Percentiles rank a stretch among this genome's conserved stretches.
Evolutionary conservation across 1,140 invertebrate genomes (phyloP).

Genomic region (Phthorimaea operculella): DNA sequence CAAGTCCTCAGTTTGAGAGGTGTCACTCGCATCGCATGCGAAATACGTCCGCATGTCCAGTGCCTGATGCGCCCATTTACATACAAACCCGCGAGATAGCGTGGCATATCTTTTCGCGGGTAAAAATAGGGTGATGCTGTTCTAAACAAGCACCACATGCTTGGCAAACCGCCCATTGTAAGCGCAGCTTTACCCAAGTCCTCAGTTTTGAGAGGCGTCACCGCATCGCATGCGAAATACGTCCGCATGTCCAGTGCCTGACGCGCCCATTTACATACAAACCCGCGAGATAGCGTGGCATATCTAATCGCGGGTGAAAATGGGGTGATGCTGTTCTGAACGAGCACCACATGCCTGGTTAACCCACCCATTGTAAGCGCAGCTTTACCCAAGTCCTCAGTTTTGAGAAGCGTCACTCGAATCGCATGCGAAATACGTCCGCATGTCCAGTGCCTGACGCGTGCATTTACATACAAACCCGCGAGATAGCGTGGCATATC

Average conservation of each 20-base stretch:
- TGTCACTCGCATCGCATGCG: slow-evolving; percentile 23
- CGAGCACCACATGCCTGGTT: no score
- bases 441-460: slow-evolving; percentile 27
- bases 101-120: slow-evolving; percentile 55
- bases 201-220: slow-evolving; percentile 24
- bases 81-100: slow-evolving; percentile 56
- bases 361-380: no score
- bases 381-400: background rate
- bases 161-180: no score
- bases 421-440: slow-evolving; percentile 24
- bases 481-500: slow-evolving; percentile 51
- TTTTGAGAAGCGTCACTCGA: slow-evolving; percentile 27
- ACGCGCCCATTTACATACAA: slow-evolving; percentile 55
- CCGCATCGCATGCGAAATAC: slow-evolving; percentile 25
- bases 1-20: slow-evolving; percentile 18
- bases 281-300: slow-evolving; percentile 49
- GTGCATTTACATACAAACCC: slow-evolving; percentile 60
- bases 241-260: slow-evolving; percentile 22
- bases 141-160: no score
- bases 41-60: slow-evolving; percentile 24
- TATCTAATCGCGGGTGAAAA: slow-evolving; percentile 57
- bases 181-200: background rate
- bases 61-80: slow-evolving; percentile 43
- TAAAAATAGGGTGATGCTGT: no score
- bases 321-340: no score